phyloP scores from a whole-genome alignment of 2,888 invertebrate genomes.

The Pseudoips prasinana region DNA sequence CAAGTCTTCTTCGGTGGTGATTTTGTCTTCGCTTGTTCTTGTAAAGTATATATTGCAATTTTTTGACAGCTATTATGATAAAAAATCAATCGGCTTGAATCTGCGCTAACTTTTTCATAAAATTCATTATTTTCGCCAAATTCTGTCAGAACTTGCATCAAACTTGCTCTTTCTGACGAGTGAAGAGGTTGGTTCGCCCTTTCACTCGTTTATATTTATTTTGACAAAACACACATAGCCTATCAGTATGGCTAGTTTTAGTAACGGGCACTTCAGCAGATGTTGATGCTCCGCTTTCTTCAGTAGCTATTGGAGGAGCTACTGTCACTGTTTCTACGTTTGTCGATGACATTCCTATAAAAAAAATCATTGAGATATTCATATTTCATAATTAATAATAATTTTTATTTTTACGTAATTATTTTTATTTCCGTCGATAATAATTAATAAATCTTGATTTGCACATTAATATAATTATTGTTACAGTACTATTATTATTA shows the following conservation, averaged over 20 bases:
- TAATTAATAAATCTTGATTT: too few relatives aligned
- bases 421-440: too few relatives aligned
- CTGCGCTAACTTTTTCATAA: slow-evolving; percentile 9
- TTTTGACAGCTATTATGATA: slow-evolving; percentile 10
- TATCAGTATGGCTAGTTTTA: slow-evolving; percentile 10
- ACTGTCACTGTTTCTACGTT: slow-evolving; percentile 10
- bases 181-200: slow-evolving; percentile 10
- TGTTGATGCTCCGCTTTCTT: slow-evolving; percentile 12
- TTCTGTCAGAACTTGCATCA: slow-evolving; percentile 9
- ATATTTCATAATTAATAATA: slow-evolving; percentile 5
- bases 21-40: slow-evolving; percentile 5
- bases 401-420: too few relatives aligned
- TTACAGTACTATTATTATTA: not conserved
- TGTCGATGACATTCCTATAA: slow-evolving; percentile 7
- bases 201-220: slow-evolving; percentile 11
- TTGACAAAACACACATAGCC: slow-evolving; percentile 8
- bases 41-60: slow-evolving; percentile 9
- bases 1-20: slow-evolving; percentile 9
- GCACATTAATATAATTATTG: too few relatives aligned
- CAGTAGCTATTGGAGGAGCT: slow-evolving; percentile 11
- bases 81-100: slow-evolving; percentile 4
- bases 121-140: slow-evolving; percentile 14
- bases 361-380: slow-evolving; percentile 10
- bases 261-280: slow-evolving; percentile 9
- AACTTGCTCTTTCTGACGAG: slow-evolving; percentile 11